A percentile compares a stretch with the other conserved stretches of the same genome.
Evolutionary conservation across 2,113 vertebrate genomes (phyloP).

Genomic region (Strix aluco): DNA sequence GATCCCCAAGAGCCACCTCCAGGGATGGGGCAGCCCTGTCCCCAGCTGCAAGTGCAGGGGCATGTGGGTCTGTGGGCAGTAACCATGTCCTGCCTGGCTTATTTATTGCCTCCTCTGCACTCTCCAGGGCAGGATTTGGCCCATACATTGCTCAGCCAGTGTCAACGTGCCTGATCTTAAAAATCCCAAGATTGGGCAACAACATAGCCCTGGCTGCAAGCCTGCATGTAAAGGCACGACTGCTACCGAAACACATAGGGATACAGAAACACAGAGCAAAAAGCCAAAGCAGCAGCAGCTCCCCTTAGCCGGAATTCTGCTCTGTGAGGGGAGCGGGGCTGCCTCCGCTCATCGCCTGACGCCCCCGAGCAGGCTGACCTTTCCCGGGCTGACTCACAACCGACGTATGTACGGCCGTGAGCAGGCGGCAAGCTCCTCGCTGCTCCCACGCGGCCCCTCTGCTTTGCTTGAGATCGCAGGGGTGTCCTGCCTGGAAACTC

Average conservation of each 20-base stretch:
- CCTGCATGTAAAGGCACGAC: accelerated
- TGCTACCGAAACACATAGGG: accelerated
- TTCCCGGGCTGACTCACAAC: neutral
- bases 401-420: neutral
- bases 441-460: neutral
- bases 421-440: neutral
- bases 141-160: accelerated
- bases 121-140: neutral
- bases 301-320: neutral
- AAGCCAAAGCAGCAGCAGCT: neutral
- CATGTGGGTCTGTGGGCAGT: neutral
- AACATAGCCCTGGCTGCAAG: neutral
- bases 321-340: accelerated
- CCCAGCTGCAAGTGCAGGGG: accelerated
- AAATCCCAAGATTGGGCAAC: neutral
- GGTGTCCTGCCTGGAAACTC: neutral
- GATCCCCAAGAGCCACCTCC: neutral
- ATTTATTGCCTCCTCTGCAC: accelerated
- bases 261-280: neutral
- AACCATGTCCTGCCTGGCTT: neutral
- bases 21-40: neutral
- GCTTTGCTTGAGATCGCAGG: neutral
- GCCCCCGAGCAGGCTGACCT: neutral
- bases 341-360: neutral
- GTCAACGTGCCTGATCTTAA: accelerated